Evolutionary conservation across 2,888 invertebrate species (phyloP).

Genomic region (Azorinus chamasolen): DNA sequence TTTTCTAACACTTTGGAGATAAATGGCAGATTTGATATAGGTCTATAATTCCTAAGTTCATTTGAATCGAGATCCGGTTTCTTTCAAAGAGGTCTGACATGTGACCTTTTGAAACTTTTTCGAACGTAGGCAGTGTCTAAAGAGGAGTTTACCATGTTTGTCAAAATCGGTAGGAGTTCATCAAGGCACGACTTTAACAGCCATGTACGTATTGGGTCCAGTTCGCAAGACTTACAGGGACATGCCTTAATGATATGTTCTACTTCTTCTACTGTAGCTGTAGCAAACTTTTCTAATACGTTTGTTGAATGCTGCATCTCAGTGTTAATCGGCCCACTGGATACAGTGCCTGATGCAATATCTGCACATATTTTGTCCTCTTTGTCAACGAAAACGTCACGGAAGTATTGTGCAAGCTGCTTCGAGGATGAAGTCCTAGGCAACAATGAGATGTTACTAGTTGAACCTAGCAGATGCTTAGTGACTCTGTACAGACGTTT

Average conservation of each 20-base stretch:
- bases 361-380: constrained; percentile 35
- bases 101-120: constrained; percentile 22
- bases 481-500: constrained; percentile 36
- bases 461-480: constrained; percentile 47
- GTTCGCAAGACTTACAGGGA: constrained; percentile 18
- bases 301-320: background rate
- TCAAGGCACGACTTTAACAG: constrained; percentile 34
- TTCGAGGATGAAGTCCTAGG: constrained; percentile 20
- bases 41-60: constrained; percentile 49
- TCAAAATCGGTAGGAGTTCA: constrained; percentile 31
- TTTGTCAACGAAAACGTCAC: constrained; percentile 43
- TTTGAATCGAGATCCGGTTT: constrained; percentile 35
- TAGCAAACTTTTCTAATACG: too few species aligned
- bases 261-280: too few species aligned
- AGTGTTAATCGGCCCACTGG: background rate
- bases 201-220: constrained; percentile 43
- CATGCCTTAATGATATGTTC: too few species aligned
- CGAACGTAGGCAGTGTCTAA: constrained; percentile 26
- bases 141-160: constrained; percentile 27
- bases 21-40: constrained; percentile 51
- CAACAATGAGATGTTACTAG: constrained; percentile 15
- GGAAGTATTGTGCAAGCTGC: constrained; percentile 33
- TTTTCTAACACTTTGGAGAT: constrained; percentile 45
- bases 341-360: constrained; percentile 8
- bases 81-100: constrained; percentile 29